A percentile compares a stretch with the other conserved stretches of the same genome.
phyloP scores from a whole-genome alignment of 2,797 vertebrate genomes.

The Setipinna tenuifilis region DNA sequence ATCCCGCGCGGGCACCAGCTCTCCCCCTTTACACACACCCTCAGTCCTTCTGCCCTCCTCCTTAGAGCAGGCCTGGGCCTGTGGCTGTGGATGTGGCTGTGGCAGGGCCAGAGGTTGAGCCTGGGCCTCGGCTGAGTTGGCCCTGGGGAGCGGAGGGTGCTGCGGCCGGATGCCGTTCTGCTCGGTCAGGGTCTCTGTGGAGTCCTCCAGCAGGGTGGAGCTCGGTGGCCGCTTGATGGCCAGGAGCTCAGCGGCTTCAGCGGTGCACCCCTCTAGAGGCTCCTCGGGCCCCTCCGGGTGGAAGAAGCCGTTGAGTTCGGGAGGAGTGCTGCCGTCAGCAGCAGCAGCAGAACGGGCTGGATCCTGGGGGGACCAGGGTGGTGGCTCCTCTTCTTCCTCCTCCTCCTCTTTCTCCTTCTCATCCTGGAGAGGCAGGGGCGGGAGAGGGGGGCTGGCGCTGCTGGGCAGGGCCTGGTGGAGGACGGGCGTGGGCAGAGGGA shows the following conservation, averaged over 20 bases:
- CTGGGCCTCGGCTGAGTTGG: constrained; percentile 34
- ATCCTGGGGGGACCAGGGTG: constrained; percentile 62
- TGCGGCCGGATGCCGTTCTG: constrained; percentile 55
- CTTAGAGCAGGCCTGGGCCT: not conserved
- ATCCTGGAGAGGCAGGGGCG: constrained; percentile 46
- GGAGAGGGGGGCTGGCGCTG: constrained; percentile 55
- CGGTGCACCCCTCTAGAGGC: constrained; percentile 34
- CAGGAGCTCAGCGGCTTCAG: constrained; percentile 53
- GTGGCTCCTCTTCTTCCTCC: not conserved
- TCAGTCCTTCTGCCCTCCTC: constrained; percentile 54
- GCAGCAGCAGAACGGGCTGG: constrained; percentile 51
- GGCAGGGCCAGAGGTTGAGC: not conserved
- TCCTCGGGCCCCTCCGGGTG: constrained; percentile 36
- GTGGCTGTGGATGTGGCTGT: not conserved
- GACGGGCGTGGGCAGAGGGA: constrained; percentile 53
- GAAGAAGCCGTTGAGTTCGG: constrained; percentile 60
- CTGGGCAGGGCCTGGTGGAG: constrained; percentile 65
- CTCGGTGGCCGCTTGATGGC: constrained; percentile 56
- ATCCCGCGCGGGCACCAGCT: constrained; percentile 53
- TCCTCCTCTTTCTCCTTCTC: constrained; percentile 36
- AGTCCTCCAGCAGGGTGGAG: constrained; percentile 69
- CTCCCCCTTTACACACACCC: constrained; percentile 48
- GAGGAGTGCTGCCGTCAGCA: constrained; percentile 50
- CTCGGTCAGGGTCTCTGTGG: constrained; percentile 75
- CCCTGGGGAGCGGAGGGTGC: constrained; percentile 33